Conservation (phyloP, 2,888 invertebrate genomes). For the Odontocerum albicorne region DNA sequence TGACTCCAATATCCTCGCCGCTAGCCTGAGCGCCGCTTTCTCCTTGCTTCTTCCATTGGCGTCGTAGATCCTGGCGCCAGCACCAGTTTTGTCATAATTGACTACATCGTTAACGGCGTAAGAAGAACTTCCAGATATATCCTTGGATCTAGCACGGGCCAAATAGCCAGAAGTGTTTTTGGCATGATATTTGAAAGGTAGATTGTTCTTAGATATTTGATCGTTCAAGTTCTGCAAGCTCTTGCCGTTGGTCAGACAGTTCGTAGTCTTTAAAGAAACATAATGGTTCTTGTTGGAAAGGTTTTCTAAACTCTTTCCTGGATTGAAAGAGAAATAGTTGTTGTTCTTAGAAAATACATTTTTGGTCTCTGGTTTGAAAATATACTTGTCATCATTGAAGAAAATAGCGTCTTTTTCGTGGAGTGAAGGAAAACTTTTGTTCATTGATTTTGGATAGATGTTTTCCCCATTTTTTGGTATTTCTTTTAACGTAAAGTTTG, state of each 20-base stretch:
- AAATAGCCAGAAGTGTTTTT: slow-evolving; percentile 21
- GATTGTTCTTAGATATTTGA: slow-evolving; percentile 47
- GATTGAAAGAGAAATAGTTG: slow-evolving; percentile 30
- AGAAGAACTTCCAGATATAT: slow-evolving; percentile 40
- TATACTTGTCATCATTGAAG: slow-evolving; percentile 51
- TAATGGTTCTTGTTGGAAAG: slow-evolving; percentile 27
- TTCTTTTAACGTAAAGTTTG: slow-evolving; percentile 42
- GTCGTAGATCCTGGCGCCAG: slow-evolving; percentile 8
- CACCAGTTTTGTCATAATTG: slow-evolving; percentile 33
- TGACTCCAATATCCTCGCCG: slow-evolving; percentile 40
- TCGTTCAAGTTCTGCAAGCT: slow-evolving; percentile 56
- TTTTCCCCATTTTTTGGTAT: slow-evolving; percentile 38
- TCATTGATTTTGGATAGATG: slow-evolving; percentile 30
- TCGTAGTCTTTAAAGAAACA: slow-evolving; percentile 21
- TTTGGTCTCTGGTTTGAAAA: slow-evolving; percentile 39
- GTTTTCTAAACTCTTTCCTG: slow-evolving; percentile 34
- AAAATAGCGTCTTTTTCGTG: slow-evolving; percentile 49
- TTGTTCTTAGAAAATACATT: slow-evolving; percentile 33
- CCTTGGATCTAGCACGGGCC: slow-evolving; percentile 23
- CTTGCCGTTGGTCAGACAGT: slow-evolving; percentile 46
- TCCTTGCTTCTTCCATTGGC: slow-evolving; percentile 23
- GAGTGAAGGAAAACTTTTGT: slow-evolving; percentile 45
- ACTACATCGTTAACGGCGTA: slow-evolving; percentile 49
- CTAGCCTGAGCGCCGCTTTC: slow-evolving; percentile 40
- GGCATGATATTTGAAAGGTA: slow-evolving; percentile 41